A percentile compares a stretch with the other conserved stretches of the same genome.
Conservation (phyloP, 1,140 invertebrate genomes). For the Holcopasites calliopsidis region DNA sequence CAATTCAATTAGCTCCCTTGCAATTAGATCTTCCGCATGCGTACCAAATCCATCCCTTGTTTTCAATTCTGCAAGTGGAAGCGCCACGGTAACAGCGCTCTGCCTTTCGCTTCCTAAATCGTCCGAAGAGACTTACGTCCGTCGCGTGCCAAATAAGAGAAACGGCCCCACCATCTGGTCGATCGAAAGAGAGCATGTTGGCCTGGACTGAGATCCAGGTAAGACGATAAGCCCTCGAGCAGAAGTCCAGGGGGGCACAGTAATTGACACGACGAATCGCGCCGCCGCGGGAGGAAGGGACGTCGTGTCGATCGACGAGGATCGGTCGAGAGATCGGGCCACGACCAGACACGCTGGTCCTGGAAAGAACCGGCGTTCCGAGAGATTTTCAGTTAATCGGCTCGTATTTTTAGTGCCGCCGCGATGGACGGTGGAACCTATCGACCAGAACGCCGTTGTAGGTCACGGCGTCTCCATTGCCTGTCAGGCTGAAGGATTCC, state of each 20-base stretch:
- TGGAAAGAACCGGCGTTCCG: conserved; percentile 13
- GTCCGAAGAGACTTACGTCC: too few relatives aligned
- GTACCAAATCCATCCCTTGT: too few relatives aligned
- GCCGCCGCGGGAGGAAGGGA: neutral
- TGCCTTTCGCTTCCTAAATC: too few relatives aligned
- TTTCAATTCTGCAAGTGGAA: too few relatives aligned
- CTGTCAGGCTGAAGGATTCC: conserved; percentile 94
- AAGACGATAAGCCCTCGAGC: neutral
- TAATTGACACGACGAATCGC: neutral
- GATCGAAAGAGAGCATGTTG: conserved; percentile 1
- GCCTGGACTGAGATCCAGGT: neutral
- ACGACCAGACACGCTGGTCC: conserved; percentile 32
- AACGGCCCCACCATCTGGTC: neutral
- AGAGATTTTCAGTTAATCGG: conserved; percentile 62
- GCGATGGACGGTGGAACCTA: conserved; percentile 92
- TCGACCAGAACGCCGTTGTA: conserved; percentile 90
- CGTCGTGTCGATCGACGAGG: conserved; percentile 43
- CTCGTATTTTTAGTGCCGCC: conserved; percentile 89
- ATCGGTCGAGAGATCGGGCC: conserved; percentile 10
- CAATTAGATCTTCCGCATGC: too few relatives aligned
- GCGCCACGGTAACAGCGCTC: too few relatives aligned
- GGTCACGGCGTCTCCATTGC: conserved; percentile 92
- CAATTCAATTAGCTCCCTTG: neutral
- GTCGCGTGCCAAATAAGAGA: neutral
- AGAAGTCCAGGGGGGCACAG: neutral